phyloP scores from a whole-genome alignment of 2,888 invertebrate species.

The Drosophila affinis region DNA sequence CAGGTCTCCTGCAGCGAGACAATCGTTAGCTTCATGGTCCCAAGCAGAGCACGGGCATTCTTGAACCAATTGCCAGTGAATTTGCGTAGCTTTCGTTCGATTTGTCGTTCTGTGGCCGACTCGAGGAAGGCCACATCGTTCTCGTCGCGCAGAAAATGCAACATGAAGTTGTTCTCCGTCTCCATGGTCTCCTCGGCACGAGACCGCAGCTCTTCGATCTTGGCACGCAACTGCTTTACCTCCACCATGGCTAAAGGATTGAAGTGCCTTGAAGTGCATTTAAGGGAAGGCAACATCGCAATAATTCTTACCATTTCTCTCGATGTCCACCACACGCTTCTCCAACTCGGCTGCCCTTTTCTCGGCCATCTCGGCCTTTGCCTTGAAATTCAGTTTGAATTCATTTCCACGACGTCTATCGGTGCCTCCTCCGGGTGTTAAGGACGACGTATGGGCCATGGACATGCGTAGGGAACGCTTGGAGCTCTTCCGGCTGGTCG shows the following conservation, averaged over 20 bases:
- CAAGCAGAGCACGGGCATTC: slow-evolving; percentile 84
- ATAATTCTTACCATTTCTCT: slow-evolving; percentile 59
- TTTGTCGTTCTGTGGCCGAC: slow-evolving; percentile 77
- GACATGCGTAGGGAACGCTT: slow-evolving; percentile 63
- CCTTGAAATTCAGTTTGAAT: slow-evolving; percentile 75
- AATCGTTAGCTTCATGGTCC: slow-evolving; percentile 85
- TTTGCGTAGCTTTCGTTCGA: slow-evolving; percentile 81
- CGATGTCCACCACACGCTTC: slow-evolving; percentile 65
- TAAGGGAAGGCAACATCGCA: background rate
- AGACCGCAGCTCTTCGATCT: slow-evolving; percentile 85
- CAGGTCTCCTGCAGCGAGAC: slow-evolving; percentile 84
- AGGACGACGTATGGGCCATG: slow-evolving; percentile 24
- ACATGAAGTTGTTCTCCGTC: slow-evolving; percentile 83
- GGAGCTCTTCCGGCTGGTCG: slow-evolving; percentile 52
- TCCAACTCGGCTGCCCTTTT: slow-evolving; percentile 77
- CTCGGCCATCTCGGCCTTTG: slow-evolving; percentile 81
- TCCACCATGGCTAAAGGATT: slow-evolving; percentile 65
- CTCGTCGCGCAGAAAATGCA: slow-evolving; percentile 76
- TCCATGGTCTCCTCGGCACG: slow-evolving; percentile 84
- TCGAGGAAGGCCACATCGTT: slow-evolving; percentile 71
- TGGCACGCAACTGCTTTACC: slow-evolving; percentile 82
- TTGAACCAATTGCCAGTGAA: slow-evolving; percentile 86
- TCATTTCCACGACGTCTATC: slow-evolving; percentile 61
- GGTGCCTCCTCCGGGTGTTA: slow-evolving; percentile 6
- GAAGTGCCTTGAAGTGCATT: background rate